A percentile compares a stretch with the other conserved stretches of the same genome.
Conservation (phyloP, 2,888 invertebrate genomes). For the Andrena marginata region DNA sequence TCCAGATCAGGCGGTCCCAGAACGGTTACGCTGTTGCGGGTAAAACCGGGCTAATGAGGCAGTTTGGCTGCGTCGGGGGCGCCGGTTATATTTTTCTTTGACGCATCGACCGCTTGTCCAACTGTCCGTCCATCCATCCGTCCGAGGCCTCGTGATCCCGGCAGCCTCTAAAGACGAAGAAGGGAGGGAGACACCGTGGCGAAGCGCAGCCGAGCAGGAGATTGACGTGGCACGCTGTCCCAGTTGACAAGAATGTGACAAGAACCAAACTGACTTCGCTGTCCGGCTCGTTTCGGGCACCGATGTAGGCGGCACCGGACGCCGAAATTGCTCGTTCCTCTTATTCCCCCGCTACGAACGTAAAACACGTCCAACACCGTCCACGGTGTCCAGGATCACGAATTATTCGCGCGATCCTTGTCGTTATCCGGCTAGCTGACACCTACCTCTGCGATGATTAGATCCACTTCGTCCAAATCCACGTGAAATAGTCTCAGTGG, state of each 20-base stretch:
- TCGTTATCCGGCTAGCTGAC: conserved; percentile 5
- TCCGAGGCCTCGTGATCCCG: conserved; percentile 68
- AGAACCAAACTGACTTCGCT: conserved; percentile 82
- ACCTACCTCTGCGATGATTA: not conserved
- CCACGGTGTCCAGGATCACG: conserved; percentile 21
- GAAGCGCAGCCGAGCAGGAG: conserved; percentile 79
- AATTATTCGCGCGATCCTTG: conserved; percentile 44
- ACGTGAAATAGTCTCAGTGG: no score
- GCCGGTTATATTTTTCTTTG: conserved; percentile 85
- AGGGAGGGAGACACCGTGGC: conserved; percentile 55
- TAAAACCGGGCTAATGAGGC: conserved; percentile 84
- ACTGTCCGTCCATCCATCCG: conserved; percentile 80
- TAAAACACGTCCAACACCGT: conserved; percentile 37
- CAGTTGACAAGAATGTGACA: conserved; percentile 85
- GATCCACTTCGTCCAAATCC: no score
- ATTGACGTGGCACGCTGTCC: conserved; percentile 84
- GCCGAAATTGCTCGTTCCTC: conserved; percentile 68
- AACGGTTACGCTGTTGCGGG: conserved; percentile 76
- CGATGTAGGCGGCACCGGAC: conserved; percentile 73
- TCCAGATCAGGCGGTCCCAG: conserved; percentile 37
- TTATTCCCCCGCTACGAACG: conserved; percentile 52
- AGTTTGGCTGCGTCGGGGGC: conserved; percentile 79
- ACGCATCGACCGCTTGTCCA: conserved; percentile 83
- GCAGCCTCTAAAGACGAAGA: conserved; percentile 48
- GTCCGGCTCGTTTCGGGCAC: conserved; percentile 70